Base-by-base conservation (phyloP, 2,113 vertebrate species). In the Martes martes region DNA sequence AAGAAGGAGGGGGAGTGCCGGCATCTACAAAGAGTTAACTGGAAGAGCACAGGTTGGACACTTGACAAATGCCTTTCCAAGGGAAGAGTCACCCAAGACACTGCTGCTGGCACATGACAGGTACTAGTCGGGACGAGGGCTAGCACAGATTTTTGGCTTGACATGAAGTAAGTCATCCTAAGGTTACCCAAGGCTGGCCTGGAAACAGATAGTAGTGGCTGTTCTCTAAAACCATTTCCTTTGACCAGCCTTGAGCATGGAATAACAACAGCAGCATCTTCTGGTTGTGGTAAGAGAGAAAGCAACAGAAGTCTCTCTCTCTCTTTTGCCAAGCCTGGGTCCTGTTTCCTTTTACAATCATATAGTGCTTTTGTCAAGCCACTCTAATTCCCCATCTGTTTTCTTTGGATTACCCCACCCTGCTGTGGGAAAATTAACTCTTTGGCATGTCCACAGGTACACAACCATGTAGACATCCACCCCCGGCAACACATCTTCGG, bases 361-460 rank as follows among this genome's bases (percentile, higher is more conserved):
- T 52, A 76, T 28, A 89, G 23, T 50, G 67, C 90, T 97, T 97
- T 96, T 91, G 87, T 98, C 95, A 96, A 94, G 81, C 33, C 79
- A 78, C 74, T 85, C 89, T 85, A 42, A 94, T 96, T 98, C 80
- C 78, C 24, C 13, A 19, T 97, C 97, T 98, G 55, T 98, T 98
- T 98, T 92, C 52, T 69, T 85, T 94, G 94, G 98, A 98, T 89
- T 92, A 65, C 76, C 97, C 97, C 93, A 96, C 57, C 79, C 45
- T 0, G 7, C 91, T 87, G 73, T 98, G 95, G 95, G 97, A 98
- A 98, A 98, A 91, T 96, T 95, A 88, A 82, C 61, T 97, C 88
- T 97, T 81, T 98, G 97, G 90, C 96, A 94, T 63, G 45, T 98
- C 79, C 79, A 94, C 95, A 91, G 59, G n/a, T 81, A 96, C 28